phyloP scores from a whole-genome alignment of 2,888 invertebrate genomes.

The Argyresthia goedartella region DNA sequence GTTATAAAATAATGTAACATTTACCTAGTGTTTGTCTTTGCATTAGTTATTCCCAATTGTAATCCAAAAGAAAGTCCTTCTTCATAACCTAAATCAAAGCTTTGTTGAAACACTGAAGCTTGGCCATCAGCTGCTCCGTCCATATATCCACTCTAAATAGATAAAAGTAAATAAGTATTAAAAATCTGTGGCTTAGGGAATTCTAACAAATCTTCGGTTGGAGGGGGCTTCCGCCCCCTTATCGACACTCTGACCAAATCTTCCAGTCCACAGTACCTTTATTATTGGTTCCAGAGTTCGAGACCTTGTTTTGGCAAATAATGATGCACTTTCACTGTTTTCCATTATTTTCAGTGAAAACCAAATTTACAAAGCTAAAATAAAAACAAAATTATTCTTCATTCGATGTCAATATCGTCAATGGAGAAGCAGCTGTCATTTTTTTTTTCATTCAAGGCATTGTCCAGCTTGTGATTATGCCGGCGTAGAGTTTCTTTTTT shows the following conservation, averaged over 20 bases:
- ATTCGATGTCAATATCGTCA: too few species aligned
- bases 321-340: too few species aligned
- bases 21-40: neutral
- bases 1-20: neutral
- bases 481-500: too few species aligned
- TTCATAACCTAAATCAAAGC: constrained; percentile 78
- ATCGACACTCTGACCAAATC: neutral
- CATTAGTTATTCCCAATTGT: constrained; percentile 51
- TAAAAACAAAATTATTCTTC: too few species aligned
- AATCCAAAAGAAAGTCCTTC: constrained; percentile 75
- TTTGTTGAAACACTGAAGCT: constrained; percentile 73
- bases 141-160: constrained; percentile 71
- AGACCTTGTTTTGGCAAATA: neutral
- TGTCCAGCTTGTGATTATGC: too few species aligned
- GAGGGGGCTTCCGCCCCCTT: neutral
- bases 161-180: neutral
- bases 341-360: too few species aligned
- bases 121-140: constrained; percentile 78
- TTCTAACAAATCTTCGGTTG: too few species aligned
- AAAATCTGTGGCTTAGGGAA: neutral
- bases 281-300: constrained; percentile 1
- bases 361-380: too few species aligned
- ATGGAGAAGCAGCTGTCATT: too few species aligned
- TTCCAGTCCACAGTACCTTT: neutral
- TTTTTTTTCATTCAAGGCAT: too few species aligned